phyloP scores from a whole-genome alignment of 2,888 invertebrate species.

The Serripes groenlandicus region DNA sequence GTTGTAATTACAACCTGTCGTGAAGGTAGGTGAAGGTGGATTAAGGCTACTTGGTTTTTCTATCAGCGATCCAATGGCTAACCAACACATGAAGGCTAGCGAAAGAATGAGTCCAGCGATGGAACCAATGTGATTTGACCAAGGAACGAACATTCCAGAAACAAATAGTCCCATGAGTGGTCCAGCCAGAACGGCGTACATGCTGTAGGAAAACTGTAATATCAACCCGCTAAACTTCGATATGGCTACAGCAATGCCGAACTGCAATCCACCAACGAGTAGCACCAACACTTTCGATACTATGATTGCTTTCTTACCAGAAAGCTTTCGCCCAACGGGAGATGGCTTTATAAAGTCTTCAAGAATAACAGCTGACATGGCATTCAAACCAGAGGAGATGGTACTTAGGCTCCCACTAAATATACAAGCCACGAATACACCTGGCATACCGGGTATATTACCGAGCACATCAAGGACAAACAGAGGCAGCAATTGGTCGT shows the following conservation, averaged over 20 bases:
- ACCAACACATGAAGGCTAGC: slow-evolving; percentile 60
- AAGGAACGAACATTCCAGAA: slow-evolving; percentile 87
- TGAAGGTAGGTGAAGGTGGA: slow-evolving; percentile 25
- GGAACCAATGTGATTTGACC: slow-evolving; percentile 75
- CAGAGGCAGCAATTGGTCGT: slow-evolving; percentile 92
- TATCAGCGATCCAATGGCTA: slow-evolving; percentile 46
- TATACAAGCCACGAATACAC: slow-evolving; percentile 97
- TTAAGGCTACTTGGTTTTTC: slow-evolving; percentile 39
- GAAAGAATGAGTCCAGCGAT: slow-evolving; percentile 48
- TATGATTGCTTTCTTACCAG: slow-evolving; percentile 37
- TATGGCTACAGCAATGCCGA: slow-evolving; percentile 53
- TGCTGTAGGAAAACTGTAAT: slow-evolving; percentile 80
- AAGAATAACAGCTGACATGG: slow-evolving; percentile 60
- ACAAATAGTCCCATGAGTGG: slow-evolving; percentile 80
- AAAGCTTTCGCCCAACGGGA: slow-evolving; percentile 14
- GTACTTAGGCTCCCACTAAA: slow-evolving; percentile 96
- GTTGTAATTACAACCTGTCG: slow-evolving; percentile 49
- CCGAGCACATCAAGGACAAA: slow-evolving; percentile 95
- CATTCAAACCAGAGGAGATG: slow-evolving; percentile 57
- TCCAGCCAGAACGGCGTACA: slow-evolving; percentile 82
- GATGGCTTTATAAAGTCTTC: slow-evolving; percentile 63
- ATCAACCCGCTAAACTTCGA: slow-evolving; percentile 53
- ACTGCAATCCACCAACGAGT: slow-evolving; percentile 47
- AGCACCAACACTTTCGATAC: slow-evolving; percentile 50
- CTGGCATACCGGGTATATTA: slow-evolving; percentile 92